phyloP scores from a whole-genome alignment of 2,113 vertebrate genomes.

The human (Homo sapiens) region GRCh38 chr4:45469001-45469500 shows the following conservation, averaged over 20 bases:
- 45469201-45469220: not conserved
- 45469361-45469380: not conserved
- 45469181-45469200: not conserved
- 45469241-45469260: not conserved
- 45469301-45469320: not conserved
- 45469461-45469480: not conserved
- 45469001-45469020: not conserved
- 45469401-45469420: not conserved
- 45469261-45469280: not conserved
- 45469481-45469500: not conserved
- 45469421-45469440: not conserved
- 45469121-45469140: not conserved
- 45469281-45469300: not conserved
- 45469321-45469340: not conserved
- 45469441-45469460: not conserved
- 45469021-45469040: not conserved
- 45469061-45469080: not conserved
- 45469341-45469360: not conserved
- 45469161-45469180: not conserved
- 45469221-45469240: not conserved
- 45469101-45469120: not conserved
- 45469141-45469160: not conserved
- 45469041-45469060: not conserved
- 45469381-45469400: not conserved
- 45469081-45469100: not conserved